Base-by-base conservation (phyloP, 23 tunicate species). In the Ciona savignyi region DNA sequence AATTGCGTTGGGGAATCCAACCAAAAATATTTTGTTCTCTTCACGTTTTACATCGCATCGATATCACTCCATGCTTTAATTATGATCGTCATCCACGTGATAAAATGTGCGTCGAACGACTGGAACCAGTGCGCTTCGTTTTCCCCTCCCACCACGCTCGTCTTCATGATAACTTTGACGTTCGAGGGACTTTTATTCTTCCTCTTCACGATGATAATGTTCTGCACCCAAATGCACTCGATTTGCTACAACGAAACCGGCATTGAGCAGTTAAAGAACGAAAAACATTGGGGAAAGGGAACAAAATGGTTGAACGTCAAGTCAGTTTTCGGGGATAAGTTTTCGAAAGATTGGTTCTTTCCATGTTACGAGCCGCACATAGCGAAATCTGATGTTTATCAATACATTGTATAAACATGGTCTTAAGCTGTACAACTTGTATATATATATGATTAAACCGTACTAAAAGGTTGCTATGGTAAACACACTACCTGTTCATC, bases 161-260 rank as follows among this genome's bases (percentile, higher is more conserved):
- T 84, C 15, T 83, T 91, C 28, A 65, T 82, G 1, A 76, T 91
- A 33, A 80, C 77, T 21, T 60, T 91, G 23, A 76, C 87, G 23
- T 91, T 91, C 68, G 97, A 91, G 65, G 86, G 83, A 0, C 92
- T 95, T 60, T 35, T 95, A 25, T 95, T 95, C 56, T 76, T 95
- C 60, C 74, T 95, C 1, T 95, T 95, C 33, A 95, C 99, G 23
- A 28, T 77, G 64, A 95, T 95, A 51, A 95, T 95, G 99, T 95
- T 95, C 71, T 74, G 93, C 27, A 95, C 99, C 11, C 99, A 95
- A 63, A 69, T 95, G 84, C 99, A 95, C 74, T 80, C 92, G 25
- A 95, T 95, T 48, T 95, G 96, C 82, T 72, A 49, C 56, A 95
- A 95, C 66, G 99, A 95, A 77, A 95, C 99, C 26, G 96, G 96